Percentiles rank a stretch among this genome's conserved stretches.
Conservation (phyloP, 1,140 invertebrate genomes). For the Triops longicaudatus region DNA sequence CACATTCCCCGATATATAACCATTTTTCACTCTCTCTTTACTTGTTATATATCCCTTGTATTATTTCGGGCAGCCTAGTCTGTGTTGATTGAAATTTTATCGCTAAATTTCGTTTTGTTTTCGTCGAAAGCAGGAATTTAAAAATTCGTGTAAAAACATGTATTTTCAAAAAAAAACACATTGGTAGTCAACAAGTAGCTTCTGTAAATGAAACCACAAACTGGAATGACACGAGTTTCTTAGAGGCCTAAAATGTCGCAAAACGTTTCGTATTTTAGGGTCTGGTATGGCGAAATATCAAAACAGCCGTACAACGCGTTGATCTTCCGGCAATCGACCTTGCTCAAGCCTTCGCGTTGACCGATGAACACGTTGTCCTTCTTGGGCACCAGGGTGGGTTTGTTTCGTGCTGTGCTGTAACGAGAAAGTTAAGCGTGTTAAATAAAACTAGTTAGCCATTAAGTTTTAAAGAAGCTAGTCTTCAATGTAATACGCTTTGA, state of each 20-base stretch:
- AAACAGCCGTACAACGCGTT: slow-evolving; percentile 60
- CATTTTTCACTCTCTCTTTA: neutral
- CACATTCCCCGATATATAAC: neutral
- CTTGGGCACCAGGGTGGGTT: slow-evolving; percentile 53
- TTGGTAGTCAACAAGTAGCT: neutral
- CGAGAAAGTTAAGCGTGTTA: slow-evolving; percentile 36
- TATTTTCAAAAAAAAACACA: neutral
- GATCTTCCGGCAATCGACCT: slow-evolving; percentile 60
- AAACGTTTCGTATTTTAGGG: slow-evolving; percentile 52
- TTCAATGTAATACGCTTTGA: too few relatives aligned
- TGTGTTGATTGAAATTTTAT: neutral
- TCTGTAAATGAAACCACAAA: neutral
- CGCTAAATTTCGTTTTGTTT: neutral
- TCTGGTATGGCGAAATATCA: slow-evolving; percentile 41
- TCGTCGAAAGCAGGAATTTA: neutral
- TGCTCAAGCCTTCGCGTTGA: slow-evolving; percentile 51
- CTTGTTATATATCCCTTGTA: too few relatives aligned
- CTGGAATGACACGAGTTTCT: neutral
- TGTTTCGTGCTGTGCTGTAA: slow-evolving; percentile 46
- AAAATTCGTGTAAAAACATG: neutral
- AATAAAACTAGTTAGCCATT: too few relatives aligned
- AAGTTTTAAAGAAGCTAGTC: too few relatives aligned
- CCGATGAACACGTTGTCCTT: slow-evolving; percentile 45
- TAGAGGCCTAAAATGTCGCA: slow-evolving; percentile 51
- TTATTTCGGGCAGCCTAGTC: neutral